Evolutionary conservation across 2,888 invertebrate species (phyloP), one percentile per base, ranked within the genome.

Genomic region (Emmelina monodactyla): DNA sequence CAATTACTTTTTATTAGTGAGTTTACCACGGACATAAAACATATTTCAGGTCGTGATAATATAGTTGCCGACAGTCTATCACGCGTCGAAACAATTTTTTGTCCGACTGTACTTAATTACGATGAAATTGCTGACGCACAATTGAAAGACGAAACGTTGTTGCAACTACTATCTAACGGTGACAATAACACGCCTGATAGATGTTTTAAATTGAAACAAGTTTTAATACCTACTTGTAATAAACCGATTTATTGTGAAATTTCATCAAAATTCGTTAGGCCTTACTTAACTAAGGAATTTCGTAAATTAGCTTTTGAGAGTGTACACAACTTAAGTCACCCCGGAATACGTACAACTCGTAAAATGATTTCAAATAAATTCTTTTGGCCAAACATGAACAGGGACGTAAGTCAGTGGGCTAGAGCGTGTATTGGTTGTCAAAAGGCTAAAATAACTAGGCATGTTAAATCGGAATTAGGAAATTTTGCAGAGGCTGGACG

Each of bases 401-500:
- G 22, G 13, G 37, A 40, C 16, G n/a, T n/a, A n/a, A n/a, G n/a
- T n/a, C n/a, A 11, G 0, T 36, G 37, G 40, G 30, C 40, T 4
- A 28, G 25, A 19, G 9, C 19, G 1, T 38, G 40, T 19, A 19
- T 38, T 1, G 10, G 2, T 2, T 43, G 43, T 25, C 44, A 45
- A 25, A 16, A 15, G 16, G 14, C 33, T 4, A 45, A 47, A 30
- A 22, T 43, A n/a, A 16, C 35, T 1, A 10, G 37, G 6, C 44
- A 46, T 13, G 43, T 41, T n/a, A 12, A 6, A 2, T 32, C 35
- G 7, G 22, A 14, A 3, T 12, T 37, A 53, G 4, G 13, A 44
- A 22, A 14, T 16, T 43, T 40, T 32, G 12, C 33, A 25, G 7
- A 16, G 4, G 12, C n/a, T n/a, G 34, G 38, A 3, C 28, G 40